Conservation (phyloP, 2,113 vertebrate species). For the Phyllopteryx taeniolatus region DNA sequence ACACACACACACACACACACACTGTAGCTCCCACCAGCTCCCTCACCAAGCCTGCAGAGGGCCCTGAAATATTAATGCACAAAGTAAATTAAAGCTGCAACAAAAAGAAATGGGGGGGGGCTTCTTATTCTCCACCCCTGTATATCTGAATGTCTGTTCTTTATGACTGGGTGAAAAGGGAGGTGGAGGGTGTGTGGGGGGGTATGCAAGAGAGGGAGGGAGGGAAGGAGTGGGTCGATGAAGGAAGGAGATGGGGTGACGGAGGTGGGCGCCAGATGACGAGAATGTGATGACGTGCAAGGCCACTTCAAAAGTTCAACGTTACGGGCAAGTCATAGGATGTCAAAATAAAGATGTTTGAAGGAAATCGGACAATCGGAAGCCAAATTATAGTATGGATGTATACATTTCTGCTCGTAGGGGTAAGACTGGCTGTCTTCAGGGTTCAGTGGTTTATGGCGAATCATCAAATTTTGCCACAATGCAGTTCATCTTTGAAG, state of each 20-base stretch:
- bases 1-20: slow-evolving; percentile 39
- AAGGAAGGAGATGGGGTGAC: slow-evolving; percentile 28
- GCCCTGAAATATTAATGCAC: slow-evolving; percentile 75
- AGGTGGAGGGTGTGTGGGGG: slow-evolving; percentile 3
- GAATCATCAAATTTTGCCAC: no score
- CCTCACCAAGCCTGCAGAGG: slow-evolving; percentile 64
- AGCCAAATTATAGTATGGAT: no score
- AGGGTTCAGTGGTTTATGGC: no score
- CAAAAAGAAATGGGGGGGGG: slow-evolving; percentile 60
- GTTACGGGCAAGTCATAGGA: neutral
- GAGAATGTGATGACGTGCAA: neutral
- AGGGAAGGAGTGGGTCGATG: slow-evolving; percentile 36
- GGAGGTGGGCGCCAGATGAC: slow-evolving; percentile 39
- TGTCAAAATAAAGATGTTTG: neutral
- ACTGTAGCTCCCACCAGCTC: slow-evolving; percentile 55
- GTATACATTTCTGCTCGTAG: no score
- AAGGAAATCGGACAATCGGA: no score
- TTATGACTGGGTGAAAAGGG: slow-evolving; percentile 54
- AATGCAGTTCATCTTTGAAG: no score
- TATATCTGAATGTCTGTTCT: slow-evolving; percentile 66
- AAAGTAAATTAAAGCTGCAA: slow-evolving; percentile 76
- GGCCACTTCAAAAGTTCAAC: slow-evolving; percentile 9
- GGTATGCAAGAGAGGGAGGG: slow-evolving; percentile 15
- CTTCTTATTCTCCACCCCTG: slow-evolving; percentile 59
- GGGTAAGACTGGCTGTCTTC: no score